Evolutionary conservation across 2,888 invertebrate genomes (phyloP).

Genomic region (Drosophila yooni): DNA sequence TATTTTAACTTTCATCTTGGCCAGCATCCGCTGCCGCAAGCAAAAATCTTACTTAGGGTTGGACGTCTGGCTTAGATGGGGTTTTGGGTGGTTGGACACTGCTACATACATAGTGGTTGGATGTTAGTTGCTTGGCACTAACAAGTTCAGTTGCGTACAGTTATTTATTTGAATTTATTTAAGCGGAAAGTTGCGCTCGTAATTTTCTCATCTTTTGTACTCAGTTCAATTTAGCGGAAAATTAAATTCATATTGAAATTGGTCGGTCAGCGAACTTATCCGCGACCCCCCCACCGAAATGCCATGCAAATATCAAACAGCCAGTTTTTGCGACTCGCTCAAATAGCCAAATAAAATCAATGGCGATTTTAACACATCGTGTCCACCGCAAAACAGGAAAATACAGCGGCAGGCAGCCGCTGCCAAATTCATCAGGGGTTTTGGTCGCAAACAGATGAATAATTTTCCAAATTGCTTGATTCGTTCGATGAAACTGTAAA

Average conservation of each 20-base stretch:
- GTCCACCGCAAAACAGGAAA: conserved; percentile 51
- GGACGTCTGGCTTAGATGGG: conserved; percentile 4
- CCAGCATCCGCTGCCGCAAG: conserved; percentile 45
- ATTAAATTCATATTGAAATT: conserved; percentile 73
- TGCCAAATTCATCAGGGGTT: conserved; percentile 54
- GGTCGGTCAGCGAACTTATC: conserved; percentile 60
- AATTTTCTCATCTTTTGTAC: conserved; percentile 69
- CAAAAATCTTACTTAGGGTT: conserved; percentile 21
- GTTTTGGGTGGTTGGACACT: not conserved
- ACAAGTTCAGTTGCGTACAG: conserved; percentile 47
- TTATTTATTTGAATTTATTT: conserved; percentile 71
- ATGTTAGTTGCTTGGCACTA: conserved; percentile 43
- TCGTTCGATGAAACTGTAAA: conserved; percentile 41
- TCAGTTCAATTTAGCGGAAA: conserved; percentile 70
- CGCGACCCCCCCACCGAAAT: conserved; percentile 34
- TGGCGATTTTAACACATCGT: conserved; percentile 52
- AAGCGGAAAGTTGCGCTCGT: conserved; percentile 60
- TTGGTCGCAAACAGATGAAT: conserved; percentile 41
- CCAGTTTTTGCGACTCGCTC: conserved; percentile 13
- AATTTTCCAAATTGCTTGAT: conserved; percentile 53
- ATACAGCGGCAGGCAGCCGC: conserved; percentile 14
- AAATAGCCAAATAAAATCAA: conserved; percentile 54
- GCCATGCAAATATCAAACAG: conserved; percentile 48
- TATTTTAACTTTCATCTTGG: conserved; percentile 61
- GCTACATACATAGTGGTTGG: conserved; percentile 1